phyloP scores from a whole-genome alignment of 2,888 invertebrate genomes.

The Tachina fera region DNA sequence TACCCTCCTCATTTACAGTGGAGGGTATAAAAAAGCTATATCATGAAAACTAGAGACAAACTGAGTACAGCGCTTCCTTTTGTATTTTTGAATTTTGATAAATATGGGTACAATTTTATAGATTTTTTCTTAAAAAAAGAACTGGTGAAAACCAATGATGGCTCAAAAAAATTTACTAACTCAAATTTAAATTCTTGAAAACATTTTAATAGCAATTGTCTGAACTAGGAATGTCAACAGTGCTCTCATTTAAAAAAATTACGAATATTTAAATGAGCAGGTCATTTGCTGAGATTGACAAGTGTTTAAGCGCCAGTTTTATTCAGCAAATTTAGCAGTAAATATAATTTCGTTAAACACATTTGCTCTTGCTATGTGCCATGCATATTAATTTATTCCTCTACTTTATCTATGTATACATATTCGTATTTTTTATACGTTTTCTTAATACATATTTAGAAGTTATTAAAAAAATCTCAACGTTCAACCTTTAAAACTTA shows the following conservation, averaged over 20 bases:
- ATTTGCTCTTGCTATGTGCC: constrained; percentile 20
- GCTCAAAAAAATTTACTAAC: too few relatives aligned
- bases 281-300: background rate
- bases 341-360: background rate
- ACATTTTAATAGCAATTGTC: background rate
- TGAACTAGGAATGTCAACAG: background rate
- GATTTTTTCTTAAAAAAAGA: too few relatives aligned
- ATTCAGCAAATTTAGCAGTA: constrained; percentile 5
- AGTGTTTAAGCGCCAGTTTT: constrained; percentile 19
- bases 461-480: constrained; percentile 18
- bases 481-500: constrained; percentile 20
- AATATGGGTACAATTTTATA: too few relatives aligned
- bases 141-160: too few relatives aligned
- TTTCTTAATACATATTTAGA: background rate
- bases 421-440: background rate
- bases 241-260: background rate
- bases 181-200: background rate
- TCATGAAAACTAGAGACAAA: too few relatives aligned
- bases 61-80: too few relatives aligned
- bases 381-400: constrained; percentile 50
- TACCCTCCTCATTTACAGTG: too few relatives aligned
- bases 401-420: background rate
- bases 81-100: too few relatives aligned
- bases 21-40: too few relatives aligned
- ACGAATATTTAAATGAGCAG: constrained; percentile 1